Evolutionary conservation across 1,140 invertebrate genomes (phyloP), one percentile per base, ranked within the genome.

Genomic region (Diplogasteroides magnus): DNA sequence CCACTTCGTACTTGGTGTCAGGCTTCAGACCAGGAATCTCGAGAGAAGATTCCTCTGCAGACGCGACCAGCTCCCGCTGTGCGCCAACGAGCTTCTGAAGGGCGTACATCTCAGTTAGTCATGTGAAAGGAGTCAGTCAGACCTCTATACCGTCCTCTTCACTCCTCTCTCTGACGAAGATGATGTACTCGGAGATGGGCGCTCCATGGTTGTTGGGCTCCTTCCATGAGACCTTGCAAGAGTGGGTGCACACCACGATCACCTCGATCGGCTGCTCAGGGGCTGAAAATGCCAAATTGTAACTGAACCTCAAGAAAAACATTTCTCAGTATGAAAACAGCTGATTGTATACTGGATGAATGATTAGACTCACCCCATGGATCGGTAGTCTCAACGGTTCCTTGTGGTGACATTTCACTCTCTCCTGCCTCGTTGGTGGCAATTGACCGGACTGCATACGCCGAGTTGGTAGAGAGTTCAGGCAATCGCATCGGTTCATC

Each of bases 381-480:
- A 48, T 71, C 65, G 23, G 64, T 67, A n/a, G 69, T 71, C 31
- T 71, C 69, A 13, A 71, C 27, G 37, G 26, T 70, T 23, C 60
- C 58, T 14, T 62, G 48, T 0, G 62, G 60, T 29, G 64, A 31
- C 25, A 73, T 64, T 2, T 71, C 71, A 55, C 32, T 57, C 23
- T 65, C 57, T 58, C 71, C 71, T 15, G 71, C 71, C 56, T 73
- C 71, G 28, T 73, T 73, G n/a, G 64, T 32, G 29, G 67, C 68
- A 15, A 58, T 48, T 15, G 62, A 67, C 19, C 69, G 71, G 15
- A 73, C 58, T 3, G 56, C 28, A 31, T 73, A 73, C 37, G 64
- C 61, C 2, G 67, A 63, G 55, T 63, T 73, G 23, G 67, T 23
- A 6, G 32, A 25, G 23, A 73, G 61, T 23, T 70, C 29, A 6